Evolutionary conservation across 2,797 vertebrate species (phyloP).

Genomic region (Otolemur crassicaudatus): DNA sequence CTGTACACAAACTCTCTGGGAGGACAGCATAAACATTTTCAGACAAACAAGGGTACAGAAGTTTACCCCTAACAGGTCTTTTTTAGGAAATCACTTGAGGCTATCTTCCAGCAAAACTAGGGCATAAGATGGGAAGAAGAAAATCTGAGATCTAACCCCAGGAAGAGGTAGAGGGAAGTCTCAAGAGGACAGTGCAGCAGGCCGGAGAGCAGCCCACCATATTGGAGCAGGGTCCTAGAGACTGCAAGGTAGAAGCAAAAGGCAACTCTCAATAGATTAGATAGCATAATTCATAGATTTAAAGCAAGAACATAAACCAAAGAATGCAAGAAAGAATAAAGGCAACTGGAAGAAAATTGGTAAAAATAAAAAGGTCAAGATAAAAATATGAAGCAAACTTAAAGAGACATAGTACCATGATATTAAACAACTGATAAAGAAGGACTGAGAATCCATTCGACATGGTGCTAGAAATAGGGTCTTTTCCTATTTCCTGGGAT

Average conservation of each 20-base stretch:
- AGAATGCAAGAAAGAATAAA: conserved; percentile 5
- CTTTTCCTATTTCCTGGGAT: neutral
- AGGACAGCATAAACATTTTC: neutral
- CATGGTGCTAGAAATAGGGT: neutral
- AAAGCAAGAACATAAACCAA: neutral
- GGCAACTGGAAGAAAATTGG: neutral
- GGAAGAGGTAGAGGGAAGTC: neutral
- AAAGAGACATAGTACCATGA: neutral
- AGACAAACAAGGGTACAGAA: neutral
- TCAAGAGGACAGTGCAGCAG: neutral
- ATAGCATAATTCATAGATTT: neutral
- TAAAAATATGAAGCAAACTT: conserved; percentile 40
- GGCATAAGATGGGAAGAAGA: neutral
- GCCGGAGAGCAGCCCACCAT: neutral
- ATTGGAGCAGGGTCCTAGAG: neutral
- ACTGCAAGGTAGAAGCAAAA: neutral
- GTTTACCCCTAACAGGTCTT: neutral
- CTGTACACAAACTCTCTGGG: neutral
- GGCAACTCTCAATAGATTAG: neutral
- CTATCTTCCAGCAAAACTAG: neutral
- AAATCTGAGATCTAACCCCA: neutral
- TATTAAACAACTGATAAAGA: neutral
- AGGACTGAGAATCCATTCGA: neutral
- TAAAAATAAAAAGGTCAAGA: neutral
- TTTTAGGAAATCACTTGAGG: neutral